These are phyloP conservation scores for Tylochromis polylepis DNA, from an alignment of 2,113 vertebrate species.

Conservation along the genomic window DNA sequence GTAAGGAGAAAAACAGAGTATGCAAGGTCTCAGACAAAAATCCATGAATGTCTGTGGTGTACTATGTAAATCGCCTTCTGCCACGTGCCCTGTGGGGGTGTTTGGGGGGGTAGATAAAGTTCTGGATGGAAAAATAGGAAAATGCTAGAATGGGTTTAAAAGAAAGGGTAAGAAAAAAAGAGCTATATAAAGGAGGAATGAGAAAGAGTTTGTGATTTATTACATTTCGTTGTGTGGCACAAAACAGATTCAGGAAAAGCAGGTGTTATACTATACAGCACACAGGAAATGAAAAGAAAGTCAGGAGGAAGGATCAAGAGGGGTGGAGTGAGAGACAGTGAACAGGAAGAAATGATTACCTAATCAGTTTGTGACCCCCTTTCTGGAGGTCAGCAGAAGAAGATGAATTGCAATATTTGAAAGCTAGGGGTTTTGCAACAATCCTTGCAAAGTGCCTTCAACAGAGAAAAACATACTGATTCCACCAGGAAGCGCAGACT, in stretches of 20 bases:
- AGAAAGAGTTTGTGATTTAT: constrained; percentile 1
- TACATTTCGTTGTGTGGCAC: constrained; percentile 17
- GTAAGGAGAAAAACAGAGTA: not conserved
- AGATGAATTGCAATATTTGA: constrained; percentile 32
- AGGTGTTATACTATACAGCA: constrained; percentile 9
- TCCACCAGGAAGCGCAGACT: constrained; percentile 11
- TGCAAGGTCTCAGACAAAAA: not conserved
- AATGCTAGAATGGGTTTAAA: not conserved
- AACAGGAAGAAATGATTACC: constrained; percentile 28
- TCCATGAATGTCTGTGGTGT: not conserved
- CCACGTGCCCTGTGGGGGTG: not conserved
- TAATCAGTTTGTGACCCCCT: constrained; percentile 16
- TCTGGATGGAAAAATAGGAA: not conserved
- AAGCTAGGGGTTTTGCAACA: not conserved
- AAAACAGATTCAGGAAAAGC: constrained; percentile 34
- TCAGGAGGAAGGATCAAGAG: not conserved
- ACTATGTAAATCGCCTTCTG: constrained; percentile 8
- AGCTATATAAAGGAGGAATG: not conserved
- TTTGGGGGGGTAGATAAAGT: not conserved
- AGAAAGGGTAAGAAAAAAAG: not conserved
- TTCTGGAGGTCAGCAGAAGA: constrained; percentile 1
- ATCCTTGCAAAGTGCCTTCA: constrained; percentile 14
- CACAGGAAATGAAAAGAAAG: constrained; percentile 37
- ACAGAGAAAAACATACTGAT: constrained; percentile 15
- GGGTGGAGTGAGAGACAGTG: not conserved